phyloP scores from a whole-genome alignment of 1,140 invertebrate species.

The Contarinia nasturtii region DNA sequence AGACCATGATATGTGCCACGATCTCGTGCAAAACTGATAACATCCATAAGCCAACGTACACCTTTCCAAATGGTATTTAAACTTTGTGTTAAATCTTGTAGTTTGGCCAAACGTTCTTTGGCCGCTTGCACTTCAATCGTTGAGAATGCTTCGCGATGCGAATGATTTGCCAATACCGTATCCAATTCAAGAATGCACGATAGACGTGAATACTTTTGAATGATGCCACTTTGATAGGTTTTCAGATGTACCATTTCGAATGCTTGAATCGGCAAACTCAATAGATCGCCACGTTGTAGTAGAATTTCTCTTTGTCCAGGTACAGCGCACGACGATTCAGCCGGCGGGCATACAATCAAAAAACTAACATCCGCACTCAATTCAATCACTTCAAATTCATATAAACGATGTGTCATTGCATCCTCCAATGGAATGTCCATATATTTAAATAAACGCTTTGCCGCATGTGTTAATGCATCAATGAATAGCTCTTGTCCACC shows the following conservation, averaged over 20 bases:
- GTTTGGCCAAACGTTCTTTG: constrained; percentile 58
- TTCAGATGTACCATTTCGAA: constrained; percentile 87
- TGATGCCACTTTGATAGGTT: constrained; percentile 75
- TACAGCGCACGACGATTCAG: constrained; percentile 75
- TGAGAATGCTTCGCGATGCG: constrained; percentile 84
- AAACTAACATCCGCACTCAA: constrained; percentile 73
- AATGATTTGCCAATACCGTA: constrained; percentile 75
- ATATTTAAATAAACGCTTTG: constrained; percentile 51
- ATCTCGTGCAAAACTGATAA: constrained; percentile 80
- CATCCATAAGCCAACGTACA: constrained; percentile 85
- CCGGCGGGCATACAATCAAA: constrained; percentile 72
- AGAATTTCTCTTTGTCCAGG: constrained; percentile 70
- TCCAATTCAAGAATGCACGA: constrained; percentile 87
- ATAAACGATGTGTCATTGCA: constrained; percentile 53
- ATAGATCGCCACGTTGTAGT: constrained; percentile 55
- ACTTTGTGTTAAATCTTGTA: constrained; percentile 65
- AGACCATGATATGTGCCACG: constrained; percentile 26
- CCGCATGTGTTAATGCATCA: constrained; percentile 46
- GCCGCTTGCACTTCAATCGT: constrained; percentile 66
- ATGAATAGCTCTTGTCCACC: constrained; percentile 65
- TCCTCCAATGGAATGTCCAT: constrained; percentile 57
- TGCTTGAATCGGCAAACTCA: constrained; percentile 62
- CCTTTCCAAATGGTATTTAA: constrained; percentile 78
- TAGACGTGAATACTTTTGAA: constrained; percentile 72
- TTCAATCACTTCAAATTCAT: constrained; percentile 83